Evolutionary conservation across 2,797 vertebrate species (phyloP), one percentile per base, ranked within the genome.

Genomic region (Microtus agrestis): DNA sequence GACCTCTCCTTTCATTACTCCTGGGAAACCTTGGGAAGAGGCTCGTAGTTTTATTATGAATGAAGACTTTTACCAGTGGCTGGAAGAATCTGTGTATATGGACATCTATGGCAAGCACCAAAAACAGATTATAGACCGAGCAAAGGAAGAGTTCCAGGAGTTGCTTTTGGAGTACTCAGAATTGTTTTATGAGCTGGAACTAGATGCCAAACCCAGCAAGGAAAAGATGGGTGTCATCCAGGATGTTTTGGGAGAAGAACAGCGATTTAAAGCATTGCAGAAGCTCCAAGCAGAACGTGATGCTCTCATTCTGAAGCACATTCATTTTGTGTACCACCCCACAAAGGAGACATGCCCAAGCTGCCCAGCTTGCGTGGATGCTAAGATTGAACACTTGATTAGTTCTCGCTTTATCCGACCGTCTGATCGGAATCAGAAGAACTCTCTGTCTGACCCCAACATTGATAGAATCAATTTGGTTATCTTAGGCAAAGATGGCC

Each of bases 201-300:
- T 99, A 15, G 99, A 99, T 94, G 99, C 99, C 63, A 99, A 99
- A 67, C 99, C 99, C 96, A 99, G 99, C 98, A 99, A 99, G 98
- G 99, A 99, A 98, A 99, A 99, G 98, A 99, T 99, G 99, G 99
- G 99, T 4, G 99, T 99, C 54, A 99, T 99, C 91, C 99, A 99
- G 98, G 99, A 99, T 2, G 99, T 99, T 8, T 86, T 99, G 96
- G 99, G 99, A 0, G 99, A 99, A 63, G 99, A 99, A 91, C 99
- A 99, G 89, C 95, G 99, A 29, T 99, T 99, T 98, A 99, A 99
- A 97, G 99, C 99, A 0, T 97, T 99, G 31, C 99, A 99, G 95
- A 99, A 99, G 98, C 99, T 99, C 19, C 99, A 99, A 88, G 99
- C 99, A 0, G 99, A 99, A 97, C 99, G 99, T 15, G 99, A 99